A percentile compares a stretch with the other conserved stretches of the same genome.
Conservation (phyloP, 2,888 invertebrate species). For the Odontomyia ornata region DNA sequence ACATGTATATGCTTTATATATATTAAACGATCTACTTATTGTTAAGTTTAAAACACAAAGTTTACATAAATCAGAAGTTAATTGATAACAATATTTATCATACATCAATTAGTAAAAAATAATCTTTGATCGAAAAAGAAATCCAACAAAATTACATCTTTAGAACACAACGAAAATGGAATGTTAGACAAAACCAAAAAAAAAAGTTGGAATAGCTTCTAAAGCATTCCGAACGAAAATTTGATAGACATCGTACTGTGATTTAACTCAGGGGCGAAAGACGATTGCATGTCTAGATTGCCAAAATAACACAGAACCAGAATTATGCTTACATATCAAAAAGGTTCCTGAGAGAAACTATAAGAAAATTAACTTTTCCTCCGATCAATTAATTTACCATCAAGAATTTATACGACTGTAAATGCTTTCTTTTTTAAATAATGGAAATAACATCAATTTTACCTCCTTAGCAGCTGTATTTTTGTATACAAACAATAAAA, state of each 20-base stretch:
- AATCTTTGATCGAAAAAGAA: constrained; percentile 19
- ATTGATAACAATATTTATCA: constrained; percentile 15
- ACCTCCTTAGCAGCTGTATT: constrained; percentile 8
- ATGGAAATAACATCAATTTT: too few relatives aligned
- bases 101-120: constrained; percentile 16
- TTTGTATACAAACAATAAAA: constrained; percentile 3
- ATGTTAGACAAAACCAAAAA: constrained; percentile 44
- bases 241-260: too few relatives aligned
- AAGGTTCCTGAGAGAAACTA: too few relatives aligned
- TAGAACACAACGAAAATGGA: constrained; percentile 44
- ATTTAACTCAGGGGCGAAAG: too few relatives aligned
- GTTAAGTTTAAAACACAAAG: constrained; percentile 16
- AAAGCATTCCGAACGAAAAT: background rate
- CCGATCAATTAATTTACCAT: too few relatives aligned
- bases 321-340: too few relatives aligned
- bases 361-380: too few relatives aligned
- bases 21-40: constrained; percentile 38
- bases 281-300: too few relatives aligned
- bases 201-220: constrained; percentile 31
- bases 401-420: too few relatives aligned
- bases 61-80: constrained; percentile 11
- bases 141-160: constrained; percentile 43
- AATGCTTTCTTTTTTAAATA: too few relatives aligned
- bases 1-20: constrained; percentile 7
- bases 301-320: too few relatives aligned